phyloP scores from a whole-genome alignment of 35 echinoderm and acorn worm species.

The Patiria miniata region DNA sequence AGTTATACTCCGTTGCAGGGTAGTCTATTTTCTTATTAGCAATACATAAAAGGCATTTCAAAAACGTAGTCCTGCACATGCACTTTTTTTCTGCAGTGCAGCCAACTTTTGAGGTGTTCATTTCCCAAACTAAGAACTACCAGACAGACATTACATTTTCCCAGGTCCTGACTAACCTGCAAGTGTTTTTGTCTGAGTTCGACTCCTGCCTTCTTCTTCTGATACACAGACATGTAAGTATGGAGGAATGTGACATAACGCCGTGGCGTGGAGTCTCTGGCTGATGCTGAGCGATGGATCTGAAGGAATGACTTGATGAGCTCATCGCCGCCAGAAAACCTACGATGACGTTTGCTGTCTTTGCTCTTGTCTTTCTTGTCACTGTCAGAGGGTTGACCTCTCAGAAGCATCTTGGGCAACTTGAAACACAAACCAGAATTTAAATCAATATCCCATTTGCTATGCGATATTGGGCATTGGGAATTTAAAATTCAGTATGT shows the following conservation, averaged over 20 bases:
- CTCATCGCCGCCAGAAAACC: slow-evolving; percentile 66
- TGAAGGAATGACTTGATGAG: slow-evolving; percentile 88
- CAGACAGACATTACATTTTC: neutral
- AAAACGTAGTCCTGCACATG: too few species aligned
- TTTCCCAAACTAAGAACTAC: too few species aligned
- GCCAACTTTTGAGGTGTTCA: too few species aligned
- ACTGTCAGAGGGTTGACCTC: slow-evolving; percentile 20
- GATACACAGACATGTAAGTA: slow-evolving; percentile 85
- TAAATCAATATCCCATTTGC: too few species aligned
- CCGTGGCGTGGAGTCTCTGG: slow-evolving; percentile 75
- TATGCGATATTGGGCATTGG: too few species aligned
- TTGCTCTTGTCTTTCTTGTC: slow-evolving; percentile 58
- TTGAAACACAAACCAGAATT: slow-evolving; percentile 19
- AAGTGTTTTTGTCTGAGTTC: slow-evolving; percentile 92
- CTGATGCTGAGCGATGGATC: slow-evolving; percentile 82
- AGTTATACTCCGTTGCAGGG: too few species aligned
- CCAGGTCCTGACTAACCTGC: slow-evolving; percentile 51
- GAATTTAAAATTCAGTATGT: neutral
- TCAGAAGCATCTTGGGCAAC: slow-evolving; percentile 91
- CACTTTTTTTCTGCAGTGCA: too few species aligned
- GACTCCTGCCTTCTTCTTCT: slow-evolving; percentile 79
- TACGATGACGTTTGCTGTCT: slow-evolving; percentile 72
- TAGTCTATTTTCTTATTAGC: too few species aligned
- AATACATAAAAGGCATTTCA: too few species aligned
- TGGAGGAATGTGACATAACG: slow-evolving; percentile 95